Percentiles rank a stretch among this genome's conserved stretches.
These are phyloP conservation scores for Bimastos eiseni DNA, from an alignment of 2,888 invertebrate species.

Conservation along the genomic window DNA sequence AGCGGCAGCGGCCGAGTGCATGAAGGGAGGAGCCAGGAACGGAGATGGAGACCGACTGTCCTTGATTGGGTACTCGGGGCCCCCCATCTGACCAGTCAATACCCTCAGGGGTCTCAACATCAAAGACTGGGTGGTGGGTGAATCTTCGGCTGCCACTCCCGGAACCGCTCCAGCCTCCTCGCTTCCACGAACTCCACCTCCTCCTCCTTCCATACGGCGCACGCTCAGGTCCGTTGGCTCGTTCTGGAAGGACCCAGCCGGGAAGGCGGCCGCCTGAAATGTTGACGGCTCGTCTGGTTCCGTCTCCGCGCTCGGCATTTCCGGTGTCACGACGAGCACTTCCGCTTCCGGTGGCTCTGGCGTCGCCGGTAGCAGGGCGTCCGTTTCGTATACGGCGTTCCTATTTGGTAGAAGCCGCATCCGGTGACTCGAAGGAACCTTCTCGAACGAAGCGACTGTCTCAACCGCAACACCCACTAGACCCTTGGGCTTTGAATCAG, in stretches of 20 bases:
- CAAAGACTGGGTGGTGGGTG: background rate
- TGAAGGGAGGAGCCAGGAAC: background rate
- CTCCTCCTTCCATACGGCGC: background rate
- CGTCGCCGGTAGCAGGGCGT: background rate
- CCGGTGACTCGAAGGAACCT: background rate
- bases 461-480: background rate
- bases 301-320: background rate
- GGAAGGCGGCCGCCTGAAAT: background rate
- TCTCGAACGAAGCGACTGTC: background rate
- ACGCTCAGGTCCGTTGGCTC: conserved; percentile 1
- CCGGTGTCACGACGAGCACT: conserved; percentile 21
- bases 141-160: too few relatives aligned
- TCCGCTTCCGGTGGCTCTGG: conserved; percentile 23
- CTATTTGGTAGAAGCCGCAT: background rate
- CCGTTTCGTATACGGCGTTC: conserved; percentile 18
- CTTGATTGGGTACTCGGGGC: background rate
- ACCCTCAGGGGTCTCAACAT: background rate
- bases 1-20: background rate
- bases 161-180: background rate
- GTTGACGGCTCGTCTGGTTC: background rate
- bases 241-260: conserved; percentile 8
- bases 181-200: background rate
- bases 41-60: background rate
- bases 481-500: background rate
- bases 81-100: background rate